Evolutionary conservation across 2,113 vertebrate genomes (phyloP).

Genomic region (Thalassoma bifasciatum): DNA sequence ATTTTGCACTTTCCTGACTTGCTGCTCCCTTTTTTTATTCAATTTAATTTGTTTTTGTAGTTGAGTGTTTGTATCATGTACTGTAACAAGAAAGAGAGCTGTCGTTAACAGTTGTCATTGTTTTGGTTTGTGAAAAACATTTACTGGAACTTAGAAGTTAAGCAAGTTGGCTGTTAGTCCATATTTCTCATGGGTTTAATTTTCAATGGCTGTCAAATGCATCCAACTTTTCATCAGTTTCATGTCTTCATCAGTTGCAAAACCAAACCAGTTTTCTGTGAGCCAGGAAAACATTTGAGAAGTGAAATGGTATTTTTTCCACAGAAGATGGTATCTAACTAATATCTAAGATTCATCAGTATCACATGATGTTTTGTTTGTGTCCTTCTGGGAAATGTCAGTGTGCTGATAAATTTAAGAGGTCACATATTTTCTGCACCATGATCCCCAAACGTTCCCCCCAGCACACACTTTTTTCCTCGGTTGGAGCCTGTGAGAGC

Average conservation of each 20-base stretch:
- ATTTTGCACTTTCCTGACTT: not conserved
- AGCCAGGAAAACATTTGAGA: not conserved
- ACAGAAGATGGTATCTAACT: constrained; percentile 18
- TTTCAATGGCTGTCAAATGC: not conserved
- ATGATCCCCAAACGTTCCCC: constrained; percentile 43
- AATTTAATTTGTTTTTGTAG: too few relatives aligned
- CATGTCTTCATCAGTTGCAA: not conserved
- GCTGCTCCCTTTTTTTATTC: not conserved
- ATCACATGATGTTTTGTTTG: constrained; percentile 60
- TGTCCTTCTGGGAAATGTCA: constrained; percentile 77
- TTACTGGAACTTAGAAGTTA: not conserved
- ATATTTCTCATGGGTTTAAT: constrained; percentile 10
- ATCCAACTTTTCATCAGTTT: constrained; percentile 4
- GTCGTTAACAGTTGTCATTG: too few relatives aligned
- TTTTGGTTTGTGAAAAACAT: too few relatives aligned
- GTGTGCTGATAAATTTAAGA: constrained; percentile 73
- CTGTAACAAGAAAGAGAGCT: too few relatives aligned
- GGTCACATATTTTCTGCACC: constrained; percentile 74
- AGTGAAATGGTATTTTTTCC: constrained; percentile 19
- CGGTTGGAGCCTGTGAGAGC: constrained; percentile 66
- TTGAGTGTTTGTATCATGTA: not conserved
- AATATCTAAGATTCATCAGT: constrained; percentile 34
- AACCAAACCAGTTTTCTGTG: not conserved
- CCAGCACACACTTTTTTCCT: constrained; percentile 58
- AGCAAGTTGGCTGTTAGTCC: not conserved